phyloP scores from a whole-genome alignment of 1,140 invertebrate genomes.

The Dinoponera quadriceps region DNA sequence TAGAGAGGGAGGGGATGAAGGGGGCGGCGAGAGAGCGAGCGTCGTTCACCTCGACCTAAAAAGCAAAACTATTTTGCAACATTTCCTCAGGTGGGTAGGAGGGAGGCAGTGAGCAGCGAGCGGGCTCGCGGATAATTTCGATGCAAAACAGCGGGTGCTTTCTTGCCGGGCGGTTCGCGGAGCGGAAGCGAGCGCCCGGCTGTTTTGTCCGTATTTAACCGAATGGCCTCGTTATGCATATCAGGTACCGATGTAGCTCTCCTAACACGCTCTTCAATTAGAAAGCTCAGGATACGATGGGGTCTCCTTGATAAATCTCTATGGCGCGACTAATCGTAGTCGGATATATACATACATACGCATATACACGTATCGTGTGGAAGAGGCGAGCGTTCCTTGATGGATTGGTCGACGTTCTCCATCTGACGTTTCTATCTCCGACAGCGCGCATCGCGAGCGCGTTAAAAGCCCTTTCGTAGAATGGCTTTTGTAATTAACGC shows the following conservation, averaged over 20 bases:
- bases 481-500: slow-evolving; percentile 76
- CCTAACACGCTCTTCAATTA: slow-evolving; percentile 68
- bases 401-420: slow-evolving; percentile 68
- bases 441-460: slow-evolving; percentile 61
- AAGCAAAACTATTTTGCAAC: slow-evolving; percentile 44
- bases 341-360: not conserved
- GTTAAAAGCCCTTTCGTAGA: slow-evolving; percentile 66
- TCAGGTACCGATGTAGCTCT: slow-evolving; percentile 38
- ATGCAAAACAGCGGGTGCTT: slow-evolving; percentile 66
- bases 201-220: slow-evolving; percentile 69
- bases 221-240: slow-evolving; percentile 73
- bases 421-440: slow-evolving; percentile 76
- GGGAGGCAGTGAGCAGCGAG: not conserved
- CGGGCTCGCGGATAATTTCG: slow-evolving; percentile 64
- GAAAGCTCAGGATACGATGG: slow-evolving; percentile 45
- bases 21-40: too few relatives aligned
- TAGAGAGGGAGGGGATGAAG: not conserved
- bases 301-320: slow-evolving; percentile 58
- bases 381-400: slow-evolving; percentile 48
- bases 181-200: not conserved
- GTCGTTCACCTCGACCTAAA: slow-evolving; percentile 5
- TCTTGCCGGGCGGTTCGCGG: slow-evolving; percentile 42
- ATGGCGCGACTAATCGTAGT: slow-evolving; percentile 54
- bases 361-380: too few relatives aligned
- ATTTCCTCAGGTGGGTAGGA: slow-evolving; percentile 45